A percentile compares a stretch with the other conserved stretches of the same genome.
Conservation (phyloP, 1,140 invertebrate species). For the Caerostris extrusa region DNA sequence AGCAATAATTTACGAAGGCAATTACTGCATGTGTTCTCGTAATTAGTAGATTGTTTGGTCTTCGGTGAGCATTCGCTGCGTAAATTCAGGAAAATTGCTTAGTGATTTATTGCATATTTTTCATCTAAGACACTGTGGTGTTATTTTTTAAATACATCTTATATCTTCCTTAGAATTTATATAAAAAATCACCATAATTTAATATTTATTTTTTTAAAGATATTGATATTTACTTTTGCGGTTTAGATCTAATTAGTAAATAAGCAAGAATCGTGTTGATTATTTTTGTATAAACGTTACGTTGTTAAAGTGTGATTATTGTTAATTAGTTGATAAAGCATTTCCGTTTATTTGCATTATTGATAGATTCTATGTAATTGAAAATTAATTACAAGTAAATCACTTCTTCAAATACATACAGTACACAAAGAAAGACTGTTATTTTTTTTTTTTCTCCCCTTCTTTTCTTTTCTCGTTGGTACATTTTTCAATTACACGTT, state of each 20-base stretch:
- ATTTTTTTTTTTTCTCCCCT: background rate
- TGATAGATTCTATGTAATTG: too few relatives aligned
- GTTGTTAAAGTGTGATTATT: too few relatives aligned
- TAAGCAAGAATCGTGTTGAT: background rate
- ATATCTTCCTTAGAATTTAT: background rate
- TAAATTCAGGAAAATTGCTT: background rate
- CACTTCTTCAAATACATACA: background rate
- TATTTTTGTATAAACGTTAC: background rate
- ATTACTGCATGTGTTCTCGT: background rate
- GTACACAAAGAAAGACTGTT: background rate
- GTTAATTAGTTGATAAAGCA: too few relatives aligned
- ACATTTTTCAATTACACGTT: constrained; percentile 37
- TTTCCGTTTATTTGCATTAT: too few relatives aligned
- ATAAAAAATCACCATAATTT: background rate
- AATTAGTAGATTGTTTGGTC: background rate
- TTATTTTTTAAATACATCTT: too few relatives aligned
- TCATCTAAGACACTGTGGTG: too few relatives aligned
- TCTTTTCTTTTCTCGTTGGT: background rate
- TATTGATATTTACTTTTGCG: too few relatives aligned
- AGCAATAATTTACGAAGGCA: background rate
- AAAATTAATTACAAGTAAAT: background rate
- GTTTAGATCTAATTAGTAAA: too few relatives aligned
- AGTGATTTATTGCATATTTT: background rate
- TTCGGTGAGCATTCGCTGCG: background rate
- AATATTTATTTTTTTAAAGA: background rate